phyloP scores from a whole-genome alignment of 2,797 vertebrate species.

The Urosaurus nigricauda region DNA sequence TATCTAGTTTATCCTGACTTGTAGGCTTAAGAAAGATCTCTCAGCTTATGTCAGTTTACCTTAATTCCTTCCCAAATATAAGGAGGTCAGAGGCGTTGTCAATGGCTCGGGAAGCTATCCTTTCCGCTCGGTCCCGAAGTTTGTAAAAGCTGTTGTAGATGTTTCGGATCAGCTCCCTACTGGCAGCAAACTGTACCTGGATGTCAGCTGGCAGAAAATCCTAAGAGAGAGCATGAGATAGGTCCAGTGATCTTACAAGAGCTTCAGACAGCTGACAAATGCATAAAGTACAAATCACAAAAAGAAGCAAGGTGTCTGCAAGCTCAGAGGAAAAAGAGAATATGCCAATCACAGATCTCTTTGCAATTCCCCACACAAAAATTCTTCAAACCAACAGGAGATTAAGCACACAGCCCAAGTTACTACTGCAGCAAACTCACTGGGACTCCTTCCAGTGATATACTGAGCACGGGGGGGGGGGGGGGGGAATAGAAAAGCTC shows the following conservation, averaged over 20 bases:
- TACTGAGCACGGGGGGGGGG: no score
- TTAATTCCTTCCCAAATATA: slow-evolving; percentile 94
- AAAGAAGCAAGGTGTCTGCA: no score
- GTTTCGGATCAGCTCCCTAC: slow-evolving; percentile 93
- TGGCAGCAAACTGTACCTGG: slow-evolving; percentile 91
- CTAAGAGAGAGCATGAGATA: slow-evolving; percentile 72
- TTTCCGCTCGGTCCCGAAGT: slow-evolving; percentile 92
- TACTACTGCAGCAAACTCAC: slow-evolving; percentile 12
- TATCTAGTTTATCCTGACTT: background rate
- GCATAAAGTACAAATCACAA: fast-evolving
- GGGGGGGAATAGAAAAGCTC: no score
- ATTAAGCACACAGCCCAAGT: slow-evolving; percentile 10
- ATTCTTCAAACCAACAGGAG: background rate
- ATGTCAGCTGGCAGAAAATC: slow-evolving; percentile 95
- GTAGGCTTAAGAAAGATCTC: background rate
- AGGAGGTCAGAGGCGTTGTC: slow-evolving; percentile 94
- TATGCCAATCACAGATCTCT: background rate
- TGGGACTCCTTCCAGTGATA: background rate
- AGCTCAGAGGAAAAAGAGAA: no score
- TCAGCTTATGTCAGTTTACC: slow-evolving; percentile 75
- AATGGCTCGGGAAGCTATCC: slow-evolving; percentile 90
- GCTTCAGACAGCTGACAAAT: background rate
- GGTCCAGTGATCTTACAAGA: background rate
- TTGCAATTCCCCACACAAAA: background rate
- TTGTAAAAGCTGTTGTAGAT: slow-evolving; percentile 95